Conservation (phyloP, 2,113 vertebrate species). For the Nipponia nippon region DNA sequence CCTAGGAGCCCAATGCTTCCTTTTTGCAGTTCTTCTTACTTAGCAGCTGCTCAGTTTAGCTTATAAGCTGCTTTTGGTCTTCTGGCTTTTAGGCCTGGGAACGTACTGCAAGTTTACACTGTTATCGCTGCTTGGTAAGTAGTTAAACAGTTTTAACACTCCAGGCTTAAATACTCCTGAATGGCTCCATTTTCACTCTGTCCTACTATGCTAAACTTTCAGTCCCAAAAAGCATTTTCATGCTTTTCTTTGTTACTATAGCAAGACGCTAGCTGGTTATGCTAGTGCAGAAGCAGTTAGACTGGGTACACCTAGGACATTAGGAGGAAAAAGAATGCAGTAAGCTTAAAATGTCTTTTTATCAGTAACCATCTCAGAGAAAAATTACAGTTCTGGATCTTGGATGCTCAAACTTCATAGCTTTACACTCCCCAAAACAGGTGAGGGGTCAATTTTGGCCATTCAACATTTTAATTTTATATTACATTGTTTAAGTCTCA, state of each 20-base stretch:
- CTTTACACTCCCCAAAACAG: background rate
- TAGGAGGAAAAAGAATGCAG: background rate
- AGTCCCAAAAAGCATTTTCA: background rate
- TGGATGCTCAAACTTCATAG: background rate
- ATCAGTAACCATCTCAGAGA: background rate
- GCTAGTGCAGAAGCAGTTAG: background rate
- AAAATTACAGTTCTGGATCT: background rate
- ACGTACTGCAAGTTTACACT: background rate
- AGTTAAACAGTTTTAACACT: background rate
- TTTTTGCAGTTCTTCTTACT: conserved; percentile 62
- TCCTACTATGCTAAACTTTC: background rate
- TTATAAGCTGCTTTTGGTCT: conserved; percentile 19
- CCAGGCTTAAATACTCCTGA: background rate
- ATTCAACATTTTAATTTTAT: background rate
- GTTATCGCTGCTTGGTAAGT: background rate
- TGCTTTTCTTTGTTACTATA: background rate
- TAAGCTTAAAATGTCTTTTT: background rate
- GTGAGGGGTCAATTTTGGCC: background rate
- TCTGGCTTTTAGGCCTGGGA: conserved; percentile 5
- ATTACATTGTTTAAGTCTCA: background rate
- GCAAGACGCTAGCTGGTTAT: background rate
- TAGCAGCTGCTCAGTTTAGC: conserved; percentile 42
- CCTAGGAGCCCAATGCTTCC: conserved; percentile 76
- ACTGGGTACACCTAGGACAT: background rate
- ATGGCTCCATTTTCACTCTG: background rate